Evolutionary conservation across 30 jellyfish, hydroid and myxozoan genomes (phyloP).

Genomic region (Hydractinia symbiolongicarpus): DNA sequence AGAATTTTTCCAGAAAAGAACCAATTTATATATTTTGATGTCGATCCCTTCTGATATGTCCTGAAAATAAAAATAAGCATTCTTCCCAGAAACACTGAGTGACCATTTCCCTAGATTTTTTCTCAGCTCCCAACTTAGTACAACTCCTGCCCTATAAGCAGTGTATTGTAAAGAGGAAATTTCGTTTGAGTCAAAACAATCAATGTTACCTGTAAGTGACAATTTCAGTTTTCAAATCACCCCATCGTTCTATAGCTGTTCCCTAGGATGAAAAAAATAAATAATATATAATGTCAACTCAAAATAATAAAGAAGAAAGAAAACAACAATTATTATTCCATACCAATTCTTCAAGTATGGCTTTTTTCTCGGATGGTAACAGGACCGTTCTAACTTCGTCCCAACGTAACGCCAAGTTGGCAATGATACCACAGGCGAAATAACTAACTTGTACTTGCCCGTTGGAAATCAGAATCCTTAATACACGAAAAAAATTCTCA

Average conservation of each 20-base stretch:
- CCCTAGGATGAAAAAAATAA: slow-evolving; percentile 29
- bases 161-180: too few species aligned
- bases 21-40: too few species aligned
- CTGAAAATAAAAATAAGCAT: too few species aligned
- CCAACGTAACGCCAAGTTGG: slow-evolving; percentile 73
- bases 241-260: slow-evolving; percentile 79
- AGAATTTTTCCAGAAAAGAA: too few species aligned
- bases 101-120: too few species aligned
- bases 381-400: slow-evolving; percentile 20
- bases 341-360: slow-evolving; percentile 61
- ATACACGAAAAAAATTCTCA: too few species aligned
- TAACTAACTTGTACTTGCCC: slow-evolving; percentile 82
- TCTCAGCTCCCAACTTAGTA: too few species aligned
- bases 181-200: too few species aligned
- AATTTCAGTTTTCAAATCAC: slow-evolving; percentile 63
- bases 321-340: neutral
- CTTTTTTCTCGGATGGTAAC: slow-evolving; percentile 33
- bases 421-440: slow-evolving; percentile 87
- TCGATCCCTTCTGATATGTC: too few species aligned
- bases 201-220: slow-evolving; percentile 73
- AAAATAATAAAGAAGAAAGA: neutral
- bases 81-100: too few species aligned
- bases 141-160: too few species aligned
- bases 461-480: slow-evolving; percentile 56
- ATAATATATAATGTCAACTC: neutral